Percentiles rank a stretch among this genome's conserved stretches.
phyloP scores from a whole-genome alignment of 92 coral and sea anemone genomes.

The Porites evermanni region DNA sequence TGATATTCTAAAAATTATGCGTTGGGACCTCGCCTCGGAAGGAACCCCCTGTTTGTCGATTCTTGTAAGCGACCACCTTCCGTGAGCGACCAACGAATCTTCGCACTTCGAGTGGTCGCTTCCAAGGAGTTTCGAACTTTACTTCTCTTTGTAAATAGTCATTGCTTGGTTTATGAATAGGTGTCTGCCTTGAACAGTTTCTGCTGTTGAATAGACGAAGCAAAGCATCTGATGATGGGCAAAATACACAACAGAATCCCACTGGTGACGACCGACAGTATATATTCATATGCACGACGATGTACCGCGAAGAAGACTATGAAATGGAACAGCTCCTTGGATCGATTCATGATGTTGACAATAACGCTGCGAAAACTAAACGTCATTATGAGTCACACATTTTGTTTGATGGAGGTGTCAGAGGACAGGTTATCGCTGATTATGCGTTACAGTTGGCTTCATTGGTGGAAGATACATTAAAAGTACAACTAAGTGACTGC shows the following conservation, averaged over 20 bases:
- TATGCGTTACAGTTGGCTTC: constrained; percentile 58
- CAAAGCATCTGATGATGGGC: constrained; percentile 49
- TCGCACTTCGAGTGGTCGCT: background rate
- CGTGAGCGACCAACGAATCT: too few relatives aligned
- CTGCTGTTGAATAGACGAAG: constrained; percentile 69
- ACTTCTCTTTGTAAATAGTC: background rate
- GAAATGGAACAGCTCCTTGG: constrained; percentile 77
- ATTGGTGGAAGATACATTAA: constrained; percentile 59
- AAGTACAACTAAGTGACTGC: constrained; percentile 35
- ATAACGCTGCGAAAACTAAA: constrained; percentile 39
- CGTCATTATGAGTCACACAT: constrained; percentile 78
- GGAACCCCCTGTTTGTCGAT: too few relatives aligned
- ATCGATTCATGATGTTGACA: constrained; percentile 64
- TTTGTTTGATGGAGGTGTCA: constrained; percentile 75
- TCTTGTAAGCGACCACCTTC: too few relatives aligned
- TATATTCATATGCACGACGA: constrained; percentile 80
- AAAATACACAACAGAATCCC: constrained; percentile 32
- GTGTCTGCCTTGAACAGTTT: constrained; percentile 48
- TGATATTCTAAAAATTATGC: too few relatives aligned
- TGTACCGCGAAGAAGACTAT: constrained; percentile 79
- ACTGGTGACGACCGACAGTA: constrained; percentile 45
- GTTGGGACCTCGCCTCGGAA: too few relatives aligned
- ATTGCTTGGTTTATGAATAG: background rate
- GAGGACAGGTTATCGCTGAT: constrained; percentile 60
- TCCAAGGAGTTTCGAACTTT: too few relatives aligned